These are phyloP conservation scores for Camponotus vicinus DNA, from an alignment of 1,140 invertebrate genomes.

Conservation along the genomic window DNA sequence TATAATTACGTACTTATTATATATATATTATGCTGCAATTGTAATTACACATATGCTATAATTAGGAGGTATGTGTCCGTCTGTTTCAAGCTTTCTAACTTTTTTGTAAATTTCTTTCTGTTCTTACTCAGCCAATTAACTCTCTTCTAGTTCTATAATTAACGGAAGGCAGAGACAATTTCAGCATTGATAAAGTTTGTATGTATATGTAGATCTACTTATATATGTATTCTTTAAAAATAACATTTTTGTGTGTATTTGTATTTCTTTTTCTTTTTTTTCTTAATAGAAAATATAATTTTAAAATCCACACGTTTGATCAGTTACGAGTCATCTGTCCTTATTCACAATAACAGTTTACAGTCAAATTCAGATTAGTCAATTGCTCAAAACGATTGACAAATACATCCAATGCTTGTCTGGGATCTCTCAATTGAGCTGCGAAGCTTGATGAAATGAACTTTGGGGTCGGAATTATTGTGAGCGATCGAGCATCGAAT, in stretches of 20 bases:
- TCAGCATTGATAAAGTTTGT: conserved; percentile 75
- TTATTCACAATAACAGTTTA: conserved; percentile 74
- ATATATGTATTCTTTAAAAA: conserved; percentile 38
- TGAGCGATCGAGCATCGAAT: conserved; percentile 76
- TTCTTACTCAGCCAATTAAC: conserved; percentile 74
- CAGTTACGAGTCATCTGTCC: conserved; percentile 67
- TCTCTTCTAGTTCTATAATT: conserved; percentile 75
- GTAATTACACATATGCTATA: conserved; percentile 79
- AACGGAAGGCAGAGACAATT: conserved; percentile 73
- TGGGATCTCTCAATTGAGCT: conserved; percentile 75
- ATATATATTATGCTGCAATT: conserved; percentile 68
- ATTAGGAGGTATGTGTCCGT: conserved; percentile 77
- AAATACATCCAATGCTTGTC: conserved; percentile 62
- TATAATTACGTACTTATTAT: conserved; percentile 71
- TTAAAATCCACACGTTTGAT: conserved; percentile 53
- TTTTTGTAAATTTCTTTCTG: conserved; percentile 78
- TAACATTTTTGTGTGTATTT: conserved; percentile 38
- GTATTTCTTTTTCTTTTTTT: conserved; percentile 55
- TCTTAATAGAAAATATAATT: conserved; percentile 54
- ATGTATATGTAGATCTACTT: conserved; percentile 65
- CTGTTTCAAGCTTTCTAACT: conserved; percentile 74
- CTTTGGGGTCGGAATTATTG: conserved; percentile 73
- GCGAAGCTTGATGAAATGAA: conserved; percentile 65
- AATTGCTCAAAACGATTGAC: conserved; percentile 73
- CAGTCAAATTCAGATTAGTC: conserved; percentile 78